Conservation (phyloP, 2,797 vertebrate species). For the Jordanella pulchra region DNA sequence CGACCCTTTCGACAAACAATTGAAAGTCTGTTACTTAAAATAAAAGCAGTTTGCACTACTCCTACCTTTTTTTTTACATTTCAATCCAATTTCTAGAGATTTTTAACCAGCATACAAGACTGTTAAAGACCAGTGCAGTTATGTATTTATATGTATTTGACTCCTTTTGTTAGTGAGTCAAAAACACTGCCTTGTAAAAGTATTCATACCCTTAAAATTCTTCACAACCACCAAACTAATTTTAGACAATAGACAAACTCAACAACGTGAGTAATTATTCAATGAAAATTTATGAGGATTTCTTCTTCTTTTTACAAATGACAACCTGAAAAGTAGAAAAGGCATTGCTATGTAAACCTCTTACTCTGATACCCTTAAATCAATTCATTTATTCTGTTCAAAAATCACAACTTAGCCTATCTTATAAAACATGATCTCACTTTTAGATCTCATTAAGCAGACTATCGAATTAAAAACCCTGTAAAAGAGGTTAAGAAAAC, state of each 20-base stretch:
- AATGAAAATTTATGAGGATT: neutral
- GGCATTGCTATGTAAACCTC: neutral
- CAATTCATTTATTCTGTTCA: neutral
- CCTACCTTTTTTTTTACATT: neutral
- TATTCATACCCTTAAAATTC: neutral
- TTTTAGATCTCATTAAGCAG: neutral
- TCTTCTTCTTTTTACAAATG: neutral
- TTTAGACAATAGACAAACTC: too few species aligned
- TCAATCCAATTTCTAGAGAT: neutral
- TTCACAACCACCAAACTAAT: neutral
- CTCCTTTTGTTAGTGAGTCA: neutral
- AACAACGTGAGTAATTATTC: neutral
- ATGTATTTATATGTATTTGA: neutral
- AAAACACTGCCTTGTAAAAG: neutral
- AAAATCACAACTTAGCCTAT: too few species aligned
- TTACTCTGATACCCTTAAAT: neutral
- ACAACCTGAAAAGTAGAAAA: neutral
- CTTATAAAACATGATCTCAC: neutral
- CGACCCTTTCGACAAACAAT: conserved; percentile 18
- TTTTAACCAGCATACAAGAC: neutral
- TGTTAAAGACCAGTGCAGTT: neutral
- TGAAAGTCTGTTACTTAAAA: neutral
- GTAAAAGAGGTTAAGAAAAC: too few species aligned
- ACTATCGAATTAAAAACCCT: too few species aligned
- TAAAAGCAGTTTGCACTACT: neutral